Percentiles rank a stretch among this genome's conserved stretches.
Evolutionary conservation across 2,113 vertebrate genomes (phyloP).

Genomic region (Phocoena phocoena): DNA sequence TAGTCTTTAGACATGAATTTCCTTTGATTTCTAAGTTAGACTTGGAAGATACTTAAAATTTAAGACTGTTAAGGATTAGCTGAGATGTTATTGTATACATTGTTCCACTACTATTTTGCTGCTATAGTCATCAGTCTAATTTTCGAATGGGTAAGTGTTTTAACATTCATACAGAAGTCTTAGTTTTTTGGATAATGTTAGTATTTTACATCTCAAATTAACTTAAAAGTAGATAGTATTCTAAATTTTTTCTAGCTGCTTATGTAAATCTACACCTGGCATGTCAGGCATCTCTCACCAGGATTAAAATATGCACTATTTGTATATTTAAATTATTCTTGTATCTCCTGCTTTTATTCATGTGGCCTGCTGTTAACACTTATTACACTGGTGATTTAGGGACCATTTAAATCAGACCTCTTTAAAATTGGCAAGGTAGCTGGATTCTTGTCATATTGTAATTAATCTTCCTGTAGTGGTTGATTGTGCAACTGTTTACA

Average conservation of each 20-base stretch:
- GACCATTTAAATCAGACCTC: background rate
- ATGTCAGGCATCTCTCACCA: background rate
- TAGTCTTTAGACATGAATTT: background rate
- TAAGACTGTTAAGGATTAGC: conserved; percentile 4
- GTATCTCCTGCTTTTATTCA: background rate
- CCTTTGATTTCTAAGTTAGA: background rate
- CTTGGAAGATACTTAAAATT: background rate
- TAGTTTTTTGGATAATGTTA: background rate
- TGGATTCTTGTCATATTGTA: background rate
- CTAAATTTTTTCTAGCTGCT: background rate
- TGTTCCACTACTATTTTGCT: background rate
- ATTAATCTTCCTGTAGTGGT: background rate
- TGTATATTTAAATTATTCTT: background rate
- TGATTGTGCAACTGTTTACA: background rate
- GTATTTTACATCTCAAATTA: conserved; percentile 44
- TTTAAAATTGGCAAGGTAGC: conserved; percentile 14
- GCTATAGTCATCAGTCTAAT: background rate
- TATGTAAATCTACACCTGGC: background rate
- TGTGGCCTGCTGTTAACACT: background rate
- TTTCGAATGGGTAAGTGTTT: conserved; percentile 22
- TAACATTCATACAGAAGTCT: conserved; percentile 25
- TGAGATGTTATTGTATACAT: background rate
- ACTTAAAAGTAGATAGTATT: background rate
- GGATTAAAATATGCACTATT: background rate
- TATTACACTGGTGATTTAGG: background rate